Evolutionary conservation across 2,888 invertebrate species (phyloP), one percentile per base, ranked within the genome.

Genomic region (Ametastegia equiseti): DNA sequence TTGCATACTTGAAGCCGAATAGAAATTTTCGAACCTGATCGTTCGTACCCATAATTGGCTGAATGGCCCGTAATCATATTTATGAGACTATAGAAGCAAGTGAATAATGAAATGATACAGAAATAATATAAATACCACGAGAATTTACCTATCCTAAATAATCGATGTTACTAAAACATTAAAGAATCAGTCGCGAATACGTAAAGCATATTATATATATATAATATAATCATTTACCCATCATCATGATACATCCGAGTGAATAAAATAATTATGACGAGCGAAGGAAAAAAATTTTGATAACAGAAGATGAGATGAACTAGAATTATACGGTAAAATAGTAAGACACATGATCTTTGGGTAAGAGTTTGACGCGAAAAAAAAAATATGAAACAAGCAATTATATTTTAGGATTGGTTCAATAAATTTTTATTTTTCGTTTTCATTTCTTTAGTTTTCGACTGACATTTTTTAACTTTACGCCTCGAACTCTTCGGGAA

Each of bases 291-390:
- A 42, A 42, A 42, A 42, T n/a, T n/a, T n/a, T 54, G 54, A 57
- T n/a, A 23, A 57, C 7, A 27, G 23, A 11, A 57, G 86, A 86
- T 86, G 84, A 84, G 78, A 82, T 80, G 81, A 83, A 83, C 71
- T 83, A 81, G 85, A 83, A 85, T 83, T 82, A n/a, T n/a, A 84
- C 83, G 83, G 83, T 86, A 86, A 83, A 86, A 86, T 85, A 88
- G 84, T 86, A 86, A 86, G 86, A 85, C 87, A 88, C 86, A 87
- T 87, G 86, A 86, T 88, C 85, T 87, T 85, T 86, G 85, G 85
- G 82, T 85, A 86, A 80, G 86, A 57, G 85, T 84, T 83, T 85
- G 82, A 84, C 84, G 84, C 86, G 84, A n/a, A n/a, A n/a, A n/a
- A n/a, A n/a, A n/a, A n/a, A n/a, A n/a, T n/a, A n/a, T n/a, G n/a